A percentile compares a stretch with the other conserved stretches of the same genome.
Conservation (phyloP, 2,797 vertebrate species). For the Spondyliosoma cantharus region DNA sequence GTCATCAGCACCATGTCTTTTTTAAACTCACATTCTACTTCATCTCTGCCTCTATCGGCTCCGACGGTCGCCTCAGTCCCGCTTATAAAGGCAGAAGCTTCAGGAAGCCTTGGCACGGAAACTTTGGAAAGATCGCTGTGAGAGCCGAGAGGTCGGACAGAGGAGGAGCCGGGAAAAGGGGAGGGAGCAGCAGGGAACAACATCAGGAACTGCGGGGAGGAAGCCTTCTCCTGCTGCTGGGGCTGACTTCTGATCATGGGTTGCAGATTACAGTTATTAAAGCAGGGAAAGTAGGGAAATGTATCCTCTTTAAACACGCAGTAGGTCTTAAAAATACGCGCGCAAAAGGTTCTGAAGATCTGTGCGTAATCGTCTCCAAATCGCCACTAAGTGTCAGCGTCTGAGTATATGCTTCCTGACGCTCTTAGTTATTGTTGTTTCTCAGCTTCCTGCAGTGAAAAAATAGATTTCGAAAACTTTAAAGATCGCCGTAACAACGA, state of each 20-base stretch:
- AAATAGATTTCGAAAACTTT: neutral
- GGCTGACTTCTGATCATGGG: too few relatives aligned
- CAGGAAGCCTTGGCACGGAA: slow-evolving; percentile 51
- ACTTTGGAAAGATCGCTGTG: slow-evolving; percentile 66
- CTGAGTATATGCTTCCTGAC: neutral
- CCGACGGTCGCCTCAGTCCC: neutral
- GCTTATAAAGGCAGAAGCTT: neutral
- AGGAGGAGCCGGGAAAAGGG: slow-evolving; percentile 75
- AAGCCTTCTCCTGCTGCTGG: neutral
- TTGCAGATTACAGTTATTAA: neutral
- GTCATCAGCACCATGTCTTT: slow-evolving; percentile 69
- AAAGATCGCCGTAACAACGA: neutral
- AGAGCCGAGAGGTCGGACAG: slow-evolving; percentile 11
- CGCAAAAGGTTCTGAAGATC: neutral
- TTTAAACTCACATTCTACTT: slow-evolving; percentile 16
- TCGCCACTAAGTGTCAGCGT: neutral
- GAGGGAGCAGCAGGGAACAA: slow-evolving; percentile 55
- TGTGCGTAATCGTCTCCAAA: neutral
- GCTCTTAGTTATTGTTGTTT: neutral
- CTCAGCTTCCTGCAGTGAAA: neutral
- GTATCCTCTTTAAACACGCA: too few relatives aligned
- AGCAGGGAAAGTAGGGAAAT: accelerated
- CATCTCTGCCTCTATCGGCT: slow-evolving; percentile 26
- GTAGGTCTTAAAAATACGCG: too few relatives aligned
- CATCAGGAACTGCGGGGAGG: slow-evolving; percentile 34